Base-by-base conservation (phyloP, 2,797 vertebrate species). In the Varecia variegata region DNA sequence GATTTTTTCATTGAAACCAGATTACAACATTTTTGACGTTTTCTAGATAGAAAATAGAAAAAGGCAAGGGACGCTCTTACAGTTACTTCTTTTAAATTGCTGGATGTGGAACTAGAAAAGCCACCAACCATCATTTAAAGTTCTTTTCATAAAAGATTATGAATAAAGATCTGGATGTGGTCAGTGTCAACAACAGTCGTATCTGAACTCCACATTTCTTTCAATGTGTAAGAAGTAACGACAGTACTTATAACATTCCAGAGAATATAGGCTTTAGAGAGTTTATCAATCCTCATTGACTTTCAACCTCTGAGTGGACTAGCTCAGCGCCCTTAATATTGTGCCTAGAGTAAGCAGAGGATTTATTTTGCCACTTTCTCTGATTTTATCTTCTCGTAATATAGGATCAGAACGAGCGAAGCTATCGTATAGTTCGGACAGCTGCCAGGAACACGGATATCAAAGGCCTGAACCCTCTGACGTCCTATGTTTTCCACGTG, bases 351-450 rank as follows among this genome's bases (percentile, higher is more conserved):
- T 62, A 67, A 86, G 25, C 45, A 1, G 15, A 83, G 58, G 30
- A 30, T 3, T 94, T 87, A 80, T 54, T 93, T n/a, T 52, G 11
- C n/a, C 9, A 27, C 10, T 27, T 88, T 80, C 3, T 47, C 92
- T 77, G 30, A 12, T 5, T 0, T 47, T 3, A 32, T 80, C 56
- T 52, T 97, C 52, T 89, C 40, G 27, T 93, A 68, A 35, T 94
- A 56, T 97, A 99, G 99, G 99, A 99, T 98, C 99, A 99, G 98
- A 99, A 99, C 0, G 99, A 99, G 96, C 99, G 99, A 94, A 99
- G 99, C 98, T 99, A 99, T 93, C 99, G 99, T 32, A 99, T 99
- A 77, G 99, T 99, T 38, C 99, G 99, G 96, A 99, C 99, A 0
- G 98, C 99, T 3, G 98, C 99, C n/a, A 99, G 99, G 79, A 99